Evolutionary conservation across 2,113 vertebrate species (phyloP).

Genomic region (Anolis sagrei): DNA sequence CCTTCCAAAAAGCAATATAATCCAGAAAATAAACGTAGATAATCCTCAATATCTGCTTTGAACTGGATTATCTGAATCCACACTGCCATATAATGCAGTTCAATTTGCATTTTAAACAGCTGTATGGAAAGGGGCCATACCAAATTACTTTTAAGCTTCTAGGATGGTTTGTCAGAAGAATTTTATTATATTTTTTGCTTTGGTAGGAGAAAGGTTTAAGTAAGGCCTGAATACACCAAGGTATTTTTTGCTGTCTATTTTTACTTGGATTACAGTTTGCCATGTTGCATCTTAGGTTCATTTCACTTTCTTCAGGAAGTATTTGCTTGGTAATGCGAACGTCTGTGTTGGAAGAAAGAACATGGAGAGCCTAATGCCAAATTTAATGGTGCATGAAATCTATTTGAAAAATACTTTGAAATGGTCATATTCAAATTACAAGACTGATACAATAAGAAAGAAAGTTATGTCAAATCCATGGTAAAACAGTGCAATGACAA

Average conservation of each 20-base stretch:
- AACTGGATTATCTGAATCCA: too few relatives aligned
- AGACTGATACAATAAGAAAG: neutral
- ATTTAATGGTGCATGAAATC: neutral
- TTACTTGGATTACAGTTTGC: neutral
- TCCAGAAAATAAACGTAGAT: too few relatives aligned
- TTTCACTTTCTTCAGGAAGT: neutral
- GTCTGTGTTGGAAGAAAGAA: neutral
- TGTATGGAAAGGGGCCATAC: too few relatives aligned
- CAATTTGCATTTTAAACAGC: too few relatives aligned
- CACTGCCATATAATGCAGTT: too few relatives aligned
- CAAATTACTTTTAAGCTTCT: neutral
- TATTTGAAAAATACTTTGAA: neutral
- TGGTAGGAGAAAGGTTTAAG: neutral
- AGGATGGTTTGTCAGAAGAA: too few relatives aligned
- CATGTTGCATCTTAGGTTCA: neutral
- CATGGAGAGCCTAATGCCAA: neutral
- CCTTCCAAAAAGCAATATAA: too few relatives aligned
- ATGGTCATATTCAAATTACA: neutral
- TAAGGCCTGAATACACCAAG: neutral
- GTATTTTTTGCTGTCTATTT: neutral
- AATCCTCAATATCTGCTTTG: too few relatives aligned
- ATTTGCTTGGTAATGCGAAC: neutral
- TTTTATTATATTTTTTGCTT: neutral
- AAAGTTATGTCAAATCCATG: neutral
- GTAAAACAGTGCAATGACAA: neutral